These are phyloP conservation scores for Brachionus angularis DNA, from an alignment of 1,140 invertebrate species.

Conservation along the genomic window DNA sequence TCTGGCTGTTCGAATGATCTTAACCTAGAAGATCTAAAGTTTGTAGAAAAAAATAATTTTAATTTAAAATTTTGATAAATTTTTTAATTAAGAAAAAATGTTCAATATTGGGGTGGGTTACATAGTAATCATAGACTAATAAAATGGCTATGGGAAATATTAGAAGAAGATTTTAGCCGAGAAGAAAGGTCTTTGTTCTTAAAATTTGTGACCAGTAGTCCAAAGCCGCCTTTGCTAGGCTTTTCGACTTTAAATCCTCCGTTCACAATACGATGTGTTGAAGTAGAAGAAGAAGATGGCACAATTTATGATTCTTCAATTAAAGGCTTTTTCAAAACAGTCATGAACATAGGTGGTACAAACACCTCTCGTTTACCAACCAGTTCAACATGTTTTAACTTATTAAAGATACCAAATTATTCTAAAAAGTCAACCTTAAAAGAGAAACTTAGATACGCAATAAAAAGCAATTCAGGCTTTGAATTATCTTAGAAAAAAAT, in stretches of 20 bases:
- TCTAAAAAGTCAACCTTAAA: slow-evolving; percentile 87
- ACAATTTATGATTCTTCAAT: slow-evolving; percentile 53
- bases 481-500: slow-evolving; percentile 66
- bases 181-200: slow-evolving; percentile 87
- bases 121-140: slow-evolving; percentile 96
- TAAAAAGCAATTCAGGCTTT: slow-evolving; percentile 95
- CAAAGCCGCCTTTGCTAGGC: slow-evolving; percentile 90
- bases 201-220: slow-evolving; percentile 98
- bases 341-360: slow-evolving; percentile 89
- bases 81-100: slow-evolving; percentile 67
- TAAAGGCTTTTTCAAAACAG: slow-evolving; percentile 90
- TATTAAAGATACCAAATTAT: slow-evolving; percentile 96
- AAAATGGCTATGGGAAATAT: slow-evolving; percentile 96
- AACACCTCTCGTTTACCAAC: slow-evolving; percentile 92
- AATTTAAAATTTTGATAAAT: slow-evolving; percentile 7
- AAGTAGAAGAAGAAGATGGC: slow-evolving; percentile 91
- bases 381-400: slow-evolving; percentile 97
- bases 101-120: slow-evolving; percentile 98
- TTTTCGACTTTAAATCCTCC: slow-evolving; percentile 95
- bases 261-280: slow-evolving; percentile 97
- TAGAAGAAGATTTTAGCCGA: slow-evolving; percentile 88
- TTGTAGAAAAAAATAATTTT: neutral
- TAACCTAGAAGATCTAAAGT: slow-evolving; percentile 79
- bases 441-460: slow-evolving; percentile 93
- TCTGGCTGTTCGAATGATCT: slow-evolving; percentile 62